A percentile compares a stretch with the other conserved stretches of the same genome.
Evolutionary conservation across 2,797 vertebrate genomes (phyloP).

Genomic region (Sylvia borin): DNA sequence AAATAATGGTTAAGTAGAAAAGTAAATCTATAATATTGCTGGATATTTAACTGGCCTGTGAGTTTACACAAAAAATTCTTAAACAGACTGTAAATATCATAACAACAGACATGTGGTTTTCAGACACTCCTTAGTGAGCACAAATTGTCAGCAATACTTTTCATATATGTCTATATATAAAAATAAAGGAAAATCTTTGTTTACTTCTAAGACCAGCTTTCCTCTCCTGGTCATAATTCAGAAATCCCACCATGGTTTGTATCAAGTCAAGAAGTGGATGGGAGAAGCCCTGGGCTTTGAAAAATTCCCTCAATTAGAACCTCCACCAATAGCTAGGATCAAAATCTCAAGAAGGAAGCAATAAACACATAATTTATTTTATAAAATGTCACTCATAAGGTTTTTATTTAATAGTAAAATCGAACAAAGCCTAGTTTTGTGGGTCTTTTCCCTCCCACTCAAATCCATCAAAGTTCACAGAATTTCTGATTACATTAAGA

Average conservation of each 20-base stretch:
- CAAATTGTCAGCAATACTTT: background rate
- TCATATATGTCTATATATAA: too few species aligned
- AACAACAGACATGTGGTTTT: background rate
- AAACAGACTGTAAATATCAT: background rate
- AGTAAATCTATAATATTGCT: background rate
- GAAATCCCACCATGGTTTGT: background rate
- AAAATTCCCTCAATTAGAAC: background rate
- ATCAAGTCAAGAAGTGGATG: background rate
- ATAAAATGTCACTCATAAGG: background rate
- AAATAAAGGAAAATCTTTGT: background rate
- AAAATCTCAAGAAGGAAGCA: background rate
- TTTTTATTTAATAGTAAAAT: background rate
- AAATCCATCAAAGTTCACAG: background rate
- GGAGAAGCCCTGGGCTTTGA: background rate
- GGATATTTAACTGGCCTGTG: background rate
- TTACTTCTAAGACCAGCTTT: background rate
- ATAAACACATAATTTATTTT: background rate
- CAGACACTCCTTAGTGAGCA: background rate
- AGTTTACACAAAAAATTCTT: background rate
- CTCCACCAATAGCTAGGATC: background rate
- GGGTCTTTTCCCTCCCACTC: background rate
- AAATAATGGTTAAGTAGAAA: background rate
- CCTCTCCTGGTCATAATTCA: background rate
- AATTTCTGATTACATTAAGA: background rate
- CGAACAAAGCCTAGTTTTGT: background rate